Percentiles rank a stretch among this genome's conserved stretches.
phyloP scores from a whole-genome alignment of 2,113 vertebrate species.

The Amblyopsis rosae region DNA sequence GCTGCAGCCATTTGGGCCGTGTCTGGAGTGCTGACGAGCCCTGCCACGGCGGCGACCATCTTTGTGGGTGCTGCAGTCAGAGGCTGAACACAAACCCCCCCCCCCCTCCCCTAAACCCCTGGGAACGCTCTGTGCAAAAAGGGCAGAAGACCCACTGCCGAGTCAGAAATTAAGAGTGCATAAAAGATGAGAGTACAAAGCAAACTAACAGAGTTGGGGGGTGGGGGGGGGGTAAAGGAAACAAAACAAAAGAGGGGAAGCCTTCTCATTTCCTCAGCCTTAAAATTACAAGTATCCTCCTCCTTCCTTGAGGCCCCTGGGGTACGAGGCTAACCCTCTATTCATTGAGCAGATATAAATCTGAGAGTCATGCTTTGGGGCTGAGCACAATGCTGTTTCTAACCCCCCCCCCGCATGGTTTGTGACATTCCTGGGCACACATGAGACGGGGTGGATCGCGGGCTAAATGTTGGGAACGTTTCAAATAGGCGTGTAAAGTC shows the following conservation, averaged over 20 bases:
- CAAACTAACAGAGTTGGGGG: conserved; percentile 7
- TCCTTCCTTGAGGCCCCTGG: conserved; percentile 50
- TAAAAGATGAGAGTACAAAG: not conserved
- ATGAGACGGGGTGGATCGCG: conserved; percentile 26
- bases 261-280: conserved; percentile 60
- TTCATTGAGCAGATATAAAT: conserved; percentile 70
- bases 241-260: conserved; percentile 26
- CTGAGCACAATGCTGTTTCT: conserved; percentile 53
- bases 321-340: conserved; percentile 59
- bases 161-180: conserved; percentile 41
- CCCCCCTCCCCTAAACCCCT: conserved; percentile 60
- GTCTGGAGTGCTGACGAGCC: conserved; percentile 30
- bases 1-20: no score
- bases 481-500: no score
- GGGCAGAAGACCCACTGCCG: conserved; percentile 57
- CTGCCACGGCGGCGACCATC: conserved; percentile 56
- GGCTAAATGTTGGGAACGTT: not conserved
- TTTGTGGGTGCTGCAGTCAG: conserved; percentile 66
- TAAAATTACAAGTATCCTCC: conserved; percentile 62
- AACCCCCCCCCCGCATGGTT: conserved; percentile 25
- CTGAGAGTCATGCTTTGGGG: conserved; percentile 68
- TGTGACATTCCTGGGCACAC: conserved; percentile 54
- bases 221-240: conserved; percentile 19
- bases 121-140: conserved; percentile 58
- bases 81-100: conserved; percentile 63